Evolutionary conservation across 2,113 vertebrate genomes (phyloP), one percentile per base, ranked within the genome.

Genomic region (Cacatua alba): DNA sequence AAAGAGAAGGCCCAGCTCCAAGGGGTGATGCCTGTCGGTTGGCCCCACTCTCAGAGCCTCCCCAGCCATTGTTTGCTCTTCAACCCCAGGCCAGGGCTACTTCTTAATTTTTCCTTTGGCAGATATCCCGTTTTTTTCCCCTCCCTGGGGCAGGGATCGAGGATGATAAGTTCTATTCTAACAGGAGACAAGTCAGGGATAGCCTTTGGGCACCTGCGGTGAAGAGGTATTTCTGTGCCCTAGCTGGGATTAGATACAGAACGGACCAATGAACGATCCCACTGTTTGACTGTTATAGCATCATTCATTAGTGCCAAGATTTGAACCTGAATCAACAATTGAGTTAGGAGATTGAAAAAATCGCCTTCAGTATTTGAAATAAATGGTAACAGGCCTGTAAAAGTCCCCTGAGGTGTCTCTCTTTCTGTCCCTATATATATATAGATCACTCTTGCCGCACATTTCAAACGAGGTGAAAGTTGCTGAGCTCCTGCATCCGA

Each of bases 391-490:
- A 17, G 91, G 53, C 44, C 88, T 77, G 23, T 71, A 83, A 78
- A 96, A 88, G 81, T 83, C 72, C 48, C 92, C 89, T 51, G 90
- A 92, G 86, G 86, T 89, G 55, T 77, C 84, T 83, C 69, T 65
- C 59, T 86, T 81, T 82, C 86, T 97, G 55, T 91, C 39, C 53
- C 69, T 49, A 31, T 75, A 87, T 28, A 43, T 29, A 53, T 23
- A 89, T 29, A 80, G 25, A 91, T 74, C 62, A 57, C 31, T 93
- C 87, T 68, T 82, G 55, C 80, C 78, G 72, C 91, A 90, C 12
- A 5, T 92, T 95, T 92, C 82, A 89, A 97, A 94, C 82, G 65
- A 96, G 85, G 90, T 93, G 59, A 94, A 97, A 94, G 92, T 84
- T 70, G 33, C 39, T 60, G 77, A 84, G 75, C 64, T 85, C 90